Percentiles rank a stretch among this genome's conserved stretches.
phyloP scores from a whole-genome alignment of 2,797 vertebrate species.

The Aldrovandia affinis region DNA sequence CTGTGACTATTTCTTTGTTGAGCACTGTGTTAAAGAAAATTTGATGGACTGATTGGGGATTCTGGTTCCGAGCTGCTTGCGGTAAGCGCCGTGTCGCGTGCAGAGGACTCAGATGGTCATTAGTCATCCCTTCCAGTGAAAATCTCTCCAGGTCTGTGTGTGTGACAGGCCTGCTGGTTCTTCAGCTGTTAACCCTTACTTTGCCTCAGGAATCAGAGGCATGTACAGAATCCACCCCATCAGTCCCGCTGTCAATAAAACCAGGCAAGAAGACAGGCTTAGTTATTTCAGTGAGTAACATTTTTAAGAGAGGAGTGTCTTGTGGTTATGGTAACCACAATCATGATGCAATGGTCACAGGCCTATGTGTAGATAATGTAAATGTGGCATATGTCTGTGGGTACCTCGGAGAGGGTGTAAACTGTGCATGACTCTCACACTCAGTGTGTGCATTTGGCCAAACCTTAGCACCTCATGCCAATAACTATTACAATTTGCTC shows the following conservation, averaged over 20 bases:
- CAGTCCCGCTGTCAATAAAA: not conserved
- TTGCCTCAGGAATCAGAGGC: not conserved
- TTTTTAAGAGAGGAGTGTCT: not conserved
- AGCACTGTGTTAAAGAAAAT: not conserved
- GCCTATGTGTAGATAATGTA: conserved; percentile 41
- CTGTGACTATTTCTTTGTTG: not conserved
- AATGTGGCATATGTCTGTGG: conserved; percentile 49
- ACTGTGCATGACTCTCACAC: conserved; percentile 43
- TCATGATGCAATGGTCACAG: not conserved
- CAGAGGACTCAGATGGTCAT: not conserved
- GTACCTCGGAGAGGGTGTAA: conserved; percentile 53
- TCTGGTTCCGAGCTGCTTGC: not conserved
- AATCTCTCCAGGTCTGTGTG: not conserved
- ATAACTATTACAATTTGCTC: not conserved
- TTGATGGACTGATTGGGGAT: not conserved
- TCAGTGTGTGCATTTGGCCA: conserved; percentile 38
- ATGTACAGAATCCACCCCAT: not conserved
- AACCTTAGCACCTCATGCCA: conserved; percentile 33
- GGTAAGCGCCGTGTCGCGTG: not conserved
- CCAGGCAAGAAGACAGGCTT: not conserved
- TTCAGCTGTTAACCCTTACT: not conserved
- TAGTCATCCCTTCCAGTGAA: conserved; percentile 1
- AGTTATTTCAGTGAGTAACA: not conserved
- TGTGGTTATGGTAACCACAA: not conserved
- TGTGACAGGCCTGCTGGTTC: not conserved